phyloP scores from a whole-genome alignment of 2,888 invertebrate genomes.

The Trissolcus japonicus region DNA sequence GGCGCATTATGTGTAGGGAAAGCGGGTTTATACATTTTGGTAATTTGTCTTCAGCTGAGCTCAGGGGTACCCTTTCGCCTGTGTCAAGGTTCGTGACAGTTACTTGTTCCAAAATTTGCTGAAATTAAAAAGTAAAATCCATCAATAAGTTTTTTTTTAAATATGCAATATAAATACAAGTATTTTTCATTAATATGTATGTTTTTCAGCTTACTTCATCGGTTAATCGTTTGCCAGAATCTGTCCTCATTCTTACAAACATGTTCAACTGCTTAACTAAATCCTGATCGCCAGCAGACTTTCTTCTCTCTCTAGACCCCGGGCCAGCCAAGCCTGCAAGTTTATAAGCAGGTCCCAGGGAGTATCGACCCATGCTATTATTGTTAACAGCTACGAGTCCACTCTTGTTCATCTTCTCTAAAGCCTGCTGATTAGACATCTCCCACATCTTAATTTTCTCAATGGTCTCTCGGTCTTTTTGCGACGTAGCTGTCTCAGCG shows the following conservation, averaged over 20 bases:
- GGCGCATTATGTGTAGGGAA: constrained; percentile 94
- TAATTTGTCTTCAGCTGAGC: constrained; percentile 94
- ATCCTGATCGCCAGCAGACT: constrained; percentile 90
- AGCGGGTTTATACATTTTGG: constrained; percentile 95
- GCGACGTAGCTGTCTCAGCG: constrained; percentile 80
- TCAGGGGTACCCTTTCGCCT: constrained; percentile 94
- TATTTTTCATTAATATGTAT: too few species aligned
- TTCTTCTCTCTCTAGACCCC: constrained; percentile 81
- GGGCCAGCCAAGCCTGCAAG: constrained; percentile 71
- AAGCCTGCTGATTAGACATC: constrained; percentile 75
- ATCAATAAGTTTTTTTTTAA: not conserved
- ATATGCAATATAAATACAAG: too few species aligned
- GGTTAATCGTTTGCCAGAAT: constrained; percentile 90
- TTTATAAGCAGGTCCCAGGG: constrained; percentile 72
- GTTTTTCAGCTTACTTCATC: constrained; percentile 80
- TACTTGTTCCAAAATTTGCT: constrained; percentile 95
- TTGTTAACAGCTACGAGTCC: constrained; percentile 69
- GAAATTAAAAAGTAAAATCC: constrained; percentile 1
- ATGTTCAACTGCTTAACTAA: constrained; percentile 83
- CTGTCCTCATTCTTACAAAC: constrained; percentile 88
- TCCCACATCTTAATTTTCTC: constrained; percentile 78
- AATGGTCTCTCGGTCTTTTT: constrained; percentile 80
- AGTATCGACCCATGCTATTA: constrained; percentile 75
- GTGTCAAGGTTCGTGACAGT: constrained; percentile 89
- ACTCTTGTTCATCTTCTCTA: constrained; percentile 71